These are phyloP conservation scores for Hippopotamus amphibius DNA, from an alignment of 2,113 vertebrate species.

Conservation along the genomic window DNA sequence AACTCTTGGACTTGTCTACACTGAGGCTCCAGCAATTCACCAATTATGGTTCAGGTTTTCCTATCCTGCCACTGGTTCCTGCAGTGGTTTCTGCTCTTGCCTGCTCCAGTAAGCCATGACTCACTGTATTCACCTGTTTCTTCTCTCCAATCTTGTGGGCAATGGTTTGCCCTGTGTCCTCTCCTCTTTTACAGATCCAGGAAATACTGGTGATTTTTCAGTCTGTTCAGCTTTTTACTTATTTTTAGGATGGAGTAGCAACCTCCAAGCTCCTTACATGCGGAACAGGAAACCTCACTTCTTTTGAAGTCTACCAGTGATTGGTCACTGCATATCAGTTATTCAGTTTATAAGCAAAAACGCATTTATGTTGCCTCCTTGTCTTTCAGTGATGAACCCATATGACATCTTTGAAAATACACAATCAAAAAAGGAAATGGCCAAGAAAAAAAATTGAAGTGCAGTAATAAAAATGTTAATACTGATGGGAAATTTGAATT, in stretches of 20 bases:
- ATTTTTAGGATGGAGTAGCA: not conserved
- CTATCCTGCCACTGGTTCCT: not conserved
- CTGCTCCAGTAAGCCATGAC: not conserved
- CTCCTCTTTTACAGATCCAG: not conserved
- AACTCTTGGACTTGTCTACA: not conserved
- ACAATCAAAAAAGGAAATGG: not conserved
- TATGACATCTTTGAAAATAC: not conserved
- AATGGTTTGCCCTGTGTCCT: not conserved
- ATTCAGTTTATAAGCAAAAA: not conserved
- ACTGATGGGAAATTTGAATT: not conserved
- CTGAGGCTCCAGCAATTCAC: not conserved
- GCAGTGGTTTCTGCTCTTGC: not conserved
- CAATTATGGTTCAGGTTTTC: not conserved
- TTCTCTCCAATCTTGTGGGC: not conserved
- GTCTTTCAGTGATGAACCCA: not conserved
- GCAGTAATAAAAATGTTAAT: not conserved
- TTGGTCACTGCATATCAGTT: not conserved
- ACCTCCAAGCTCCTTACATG: not conserved
- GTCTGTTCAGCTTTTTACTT: not conserved
- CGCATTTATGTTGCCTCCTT: not conserved
- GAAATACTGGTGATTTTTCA: not conserved
- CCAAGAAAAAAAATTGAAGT: not conserved
- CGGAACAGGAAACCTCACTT: not conserved
- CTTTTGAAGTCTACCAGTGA: not conserved
- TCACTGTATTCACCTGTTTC: not conserved